phyloP scores from a whole-genome alignment of 2,113 vertebrate genomes.

The Neolamprologus caudopunctatus region DNA sequence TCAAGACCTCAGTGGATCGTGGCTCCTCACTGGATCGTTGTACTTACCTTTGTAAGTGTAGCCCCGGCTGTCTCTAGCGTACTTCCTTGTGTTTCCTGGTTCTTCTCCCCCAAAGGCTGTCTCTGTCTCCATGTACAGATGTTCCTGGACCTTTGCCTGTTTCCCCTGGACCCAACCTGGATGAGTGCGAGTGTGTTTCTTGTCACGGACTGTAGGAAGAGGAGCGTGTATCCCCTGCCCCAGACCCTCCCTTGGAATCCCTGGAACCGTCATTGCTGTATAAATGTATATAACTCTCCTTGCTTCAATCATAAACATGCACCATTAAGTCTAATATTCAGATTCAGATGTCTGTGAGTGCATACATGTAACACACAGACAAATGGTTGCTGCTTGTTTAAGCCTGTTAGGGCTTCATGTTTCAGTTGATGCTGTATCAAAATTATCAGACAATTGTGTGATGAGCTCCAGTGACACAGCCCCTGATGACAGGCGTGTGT shows the following conservation, averaged over 20 bases:
- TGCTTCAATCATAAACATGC: neutral
- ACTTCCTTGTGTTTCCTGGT: neutral
- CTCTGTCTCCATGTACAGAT: neutral
- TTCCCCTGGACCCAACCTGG: neutral
- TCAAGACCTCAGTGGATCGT: neutral
- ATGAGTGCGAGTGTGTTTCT: neutral
- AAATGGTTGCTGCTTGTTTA: neutral
- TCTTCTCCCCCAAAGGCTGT: neutral
- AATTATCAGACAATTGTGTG: neutral
- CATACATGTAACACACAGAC: neutral
- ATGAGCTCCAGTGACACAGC: neutral
- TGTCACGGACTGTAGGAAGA: neutral
- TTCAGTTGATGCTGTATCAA: neutral
- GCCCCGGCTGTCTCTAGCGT: neutral
- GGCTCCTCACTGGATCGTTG: neutral
- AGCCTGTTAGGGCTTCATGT: neutral
- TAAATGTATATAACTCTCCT: neutral
- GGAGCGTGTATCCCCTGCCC: neutral
- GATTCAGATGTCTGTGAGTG: neutral
- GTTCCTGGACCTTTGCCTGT: neutral
- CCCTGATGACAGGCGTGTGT: neutral
- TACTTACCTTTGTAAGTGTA: neutral
- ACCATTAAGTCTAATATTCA: neutral
- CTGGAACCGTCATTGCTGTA: neutral
- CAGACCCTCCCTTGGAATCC: neutral